Conservation (phyloP, 2,113 vertebrate species). For the Papio anubis region DNA sequence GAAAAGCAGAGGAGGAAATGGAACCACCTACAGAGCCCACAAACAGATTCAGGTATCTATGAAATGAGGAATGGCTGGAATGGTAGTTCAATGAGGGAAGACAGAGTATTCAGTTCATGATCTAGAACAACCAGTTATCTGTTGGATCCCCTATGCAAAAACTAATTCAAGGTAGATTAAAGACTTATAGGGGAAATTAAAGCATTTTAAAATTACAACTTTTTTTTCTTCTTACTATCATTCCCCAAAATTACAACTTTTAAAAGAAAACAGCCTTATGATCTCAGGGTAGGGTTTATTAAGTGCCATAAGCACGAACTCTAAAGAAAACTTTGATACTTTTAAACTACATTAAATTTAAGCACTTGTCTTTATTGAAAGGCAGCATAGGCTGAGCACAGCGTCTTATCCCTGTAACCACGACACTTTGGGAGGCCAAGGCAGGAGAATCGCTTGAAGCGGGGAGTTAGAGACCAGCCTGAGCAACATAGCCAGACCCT, state of each 20-base stretch:
- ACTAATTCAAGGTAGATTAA: not conserved
- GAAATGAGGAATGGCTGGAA: not conserved
- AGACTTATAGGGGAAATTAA: not conserved
- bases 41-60: not conserved
- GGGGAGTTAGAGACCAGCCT: no score
- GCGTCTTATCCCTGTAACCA: no score
- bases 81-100: not conserved
- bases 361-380: not conserved
- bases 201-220: not conserved
- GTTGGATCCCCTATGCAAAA: not conserved
- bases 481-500: no score
- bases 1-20: not conserved
- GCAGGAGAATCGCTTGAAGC: no score
- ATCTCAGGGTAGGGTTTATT: not conserved
- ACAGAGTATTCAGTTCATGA: not conserved
- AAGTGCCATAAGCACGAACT: not conserved
- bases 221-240: no score
- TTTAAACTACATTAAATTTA: conserved; percentile 26
- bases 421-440: no score
- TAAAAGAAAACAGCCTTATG: not conserved
- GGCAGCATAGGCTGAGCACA: not conserved
- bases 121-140: not conserved
- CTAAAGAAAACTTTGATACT: not conserved
- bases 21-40: not conserved
- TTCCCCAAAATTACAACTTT: not conserved